Evolutionary conservation across 2,797 vertebrate species (phyloP).

Genomic region (Falco cherrug): DNA sequence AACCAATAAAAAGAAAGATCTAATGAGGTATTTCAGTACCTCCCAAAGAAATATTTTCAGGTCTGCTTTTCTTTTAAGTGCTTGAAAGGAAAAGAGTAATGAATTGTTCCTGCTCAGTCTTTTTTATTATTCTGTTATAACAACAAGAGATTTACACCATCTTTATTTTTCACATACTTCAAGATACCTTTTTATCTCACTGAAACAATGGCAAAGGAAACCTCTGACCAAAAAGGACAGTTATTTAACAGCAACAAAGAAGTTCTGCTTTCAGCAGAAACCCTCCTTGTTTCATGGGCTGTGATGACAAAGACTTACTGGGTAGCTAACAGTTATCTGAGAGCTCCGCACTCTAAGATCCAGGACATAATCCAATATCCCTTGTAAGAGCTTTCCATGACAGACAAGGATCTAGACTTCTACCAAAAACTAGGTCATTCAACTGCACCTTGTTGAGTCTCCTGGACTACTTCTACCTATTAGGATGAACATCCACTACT

Average conservation of each 20-base stretch:
- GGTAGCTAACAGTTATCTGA: background rate
- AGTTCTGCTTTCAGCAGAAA: background rate
- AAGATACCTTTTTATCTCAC: background rate
- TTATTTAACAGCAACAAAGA: background rate
- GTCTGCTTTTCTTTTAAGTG: slow-evolving; percentile 39
- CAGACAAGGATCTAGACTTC: background rate
- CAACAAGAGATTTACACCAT: background rate
- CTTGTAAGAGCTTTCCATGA: background rate
- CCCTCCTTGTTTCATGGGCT: background rate
- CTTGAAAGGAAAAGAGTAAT: slow-evolving; percentile 50
- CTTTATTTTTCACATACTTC: background rate
- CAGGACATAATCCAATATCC: background rate
- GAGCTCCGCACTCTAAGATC: background rate
- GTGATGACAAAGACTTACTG: background rate
- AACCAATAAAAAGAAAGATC: slow-evolving; percentile 50
- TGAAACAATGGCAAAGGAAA: slow-evolving; percentile 31
- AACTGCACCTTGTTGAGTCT: background rate
- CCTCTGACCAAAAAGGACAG: background rate
- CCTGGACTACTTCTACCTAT: background rate
- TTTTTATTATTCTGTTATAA: background rate
- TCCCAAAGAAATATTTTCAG: slow-evolving; percentile 55
- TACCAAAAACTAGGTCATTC: background rate
- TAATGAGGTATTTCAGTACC: slow-evolving; percentile 65
- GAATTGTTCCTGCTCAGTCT: background rate
- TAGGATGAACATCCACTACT: background rate